Percentiles rank a stretch among this genome's conserved stretches.
Evolutionary conservation across 1,140 invertebrate genomes (phyloP).

Genomic region (Sminthurides bifidus): DNA sequence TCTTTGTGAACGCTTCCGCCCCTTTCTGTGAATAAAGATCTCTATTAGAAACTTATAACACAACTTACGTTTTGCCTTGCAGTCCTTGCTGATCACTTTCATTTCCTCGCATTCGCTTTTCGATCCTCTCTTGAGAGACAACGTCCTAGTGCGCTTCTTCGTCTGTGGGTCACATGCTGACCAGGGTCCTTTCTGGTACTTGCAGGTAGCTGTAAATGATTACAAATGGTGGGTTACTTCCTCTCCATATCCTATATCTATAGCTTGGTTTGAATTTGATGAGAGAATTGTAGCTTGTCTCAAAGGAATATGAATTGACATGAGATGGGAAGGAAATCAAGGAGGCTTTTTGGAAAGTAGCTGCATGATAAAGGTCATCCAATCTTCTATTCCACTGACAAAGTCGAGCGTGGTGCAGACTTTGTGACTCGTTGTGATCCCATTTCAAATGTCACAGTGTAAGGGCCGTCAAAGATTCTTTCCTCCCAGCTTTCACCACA

Average conservation of each 20-base stretch:
- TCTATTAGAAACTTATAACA: no score
- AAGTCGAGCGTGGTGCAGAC: no score
- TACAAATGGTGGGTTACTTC: background rate
- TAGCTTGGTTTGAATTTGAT: no score
- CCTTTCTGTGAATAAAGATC: no score
- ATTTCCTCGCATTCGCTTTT: constrained; percentile 58
- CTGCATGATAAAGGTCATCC: no score
- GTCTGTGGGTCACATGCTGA: constrained; percentile 69
- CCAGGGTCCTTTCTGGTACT: constrained; percentile 71
- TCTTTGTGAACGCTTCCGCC: no score
- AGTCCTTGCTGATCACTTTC: constrained; percentile 78
- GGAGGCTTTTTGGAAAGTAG: background rate
- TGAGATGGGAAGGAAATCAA: background rate
- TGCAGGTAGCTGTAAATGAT: constrained; percentile 46
- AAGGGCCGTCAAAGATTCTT: no score
- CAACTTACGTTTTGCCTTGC: constrained; percentile 46
- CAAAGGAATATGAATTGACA: background rate
- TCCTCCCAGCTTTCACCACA: no score
- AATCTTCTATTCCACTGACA: no score
- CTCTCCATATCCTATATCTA: background rate
- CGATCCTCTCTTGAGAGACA: constrained; percentile 72
- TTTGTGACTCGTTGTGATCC: no score
- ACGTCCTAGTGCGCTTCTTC: constrained; percentile 61
- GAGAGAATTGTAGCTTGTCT: background rate
- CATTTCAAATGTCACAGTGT: no score